phyloP scores from a whole-genome alignment of 1,140 invertebrate species.

The Copidosoma floridanum region DNA sequence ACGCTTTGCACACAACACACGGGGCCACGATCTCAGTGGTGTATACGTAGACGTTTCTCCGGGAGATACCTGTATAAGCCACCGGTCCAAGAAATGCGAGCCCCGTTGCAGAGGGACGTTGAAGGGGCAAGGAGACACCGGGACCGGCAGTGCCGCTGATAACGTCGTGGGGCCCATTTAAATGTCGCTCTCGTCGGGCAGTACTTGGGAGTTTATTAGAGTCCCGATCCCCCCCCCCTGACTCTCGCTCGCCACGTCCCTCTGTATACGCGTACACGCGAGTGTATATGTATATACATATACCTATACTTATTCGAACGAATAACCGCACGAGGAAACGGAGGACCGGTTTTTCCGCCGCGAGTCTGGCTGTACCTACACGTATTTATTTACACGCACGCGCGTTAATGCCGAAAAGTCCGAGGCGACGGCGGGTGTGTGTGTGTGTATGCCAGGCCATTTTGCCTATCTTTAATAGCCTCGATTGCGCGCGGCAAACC shows the following conservation, averaged over 20 bases:
- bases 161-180: slow-evolving; percentile 35
- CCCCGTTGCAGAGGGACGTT: too few species aligned
- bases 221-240: too few species aligned
- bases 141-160: slow-evolving; percentile 16
- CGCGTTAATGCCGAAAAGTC: slow-evolving; percentile 7
- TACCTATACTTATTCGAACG: too few species aligned
- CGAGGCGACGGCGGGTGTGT: background rate
- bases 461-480: too few species aligned
- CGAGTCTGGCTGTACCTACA: too few species aligned
- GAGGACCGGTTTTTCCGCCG: slow-evolving; percentile 22
- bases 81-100: too few species aligned
- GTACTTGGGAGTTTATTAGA: too few species aligned
- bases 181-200: slow-evolving; percentile 37
- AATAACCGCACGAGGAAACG: slow-evolving; percentile 21
- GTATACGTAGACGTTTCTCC: slow-evolving; percentile 3
- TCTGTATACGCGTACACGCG: background rate
- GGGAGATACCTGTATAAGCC: too few species aligned
- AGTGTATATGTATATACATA: background rate
- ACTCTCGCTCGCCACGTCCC: background rate
- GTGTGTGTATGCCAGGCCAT: background rate
- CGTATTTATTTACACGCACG: slow-evolving; percentile 12
- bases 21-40: too few species aligned
- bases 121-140: slow-evolving; percentile 4
- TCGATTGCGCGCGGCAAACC: too few species aligned
- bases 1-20: too few species aligned